Evolutionary conservation across 2,797 vertebrate species (phyloP).

Genomic region (Etheostoma nigrum): DNA sequence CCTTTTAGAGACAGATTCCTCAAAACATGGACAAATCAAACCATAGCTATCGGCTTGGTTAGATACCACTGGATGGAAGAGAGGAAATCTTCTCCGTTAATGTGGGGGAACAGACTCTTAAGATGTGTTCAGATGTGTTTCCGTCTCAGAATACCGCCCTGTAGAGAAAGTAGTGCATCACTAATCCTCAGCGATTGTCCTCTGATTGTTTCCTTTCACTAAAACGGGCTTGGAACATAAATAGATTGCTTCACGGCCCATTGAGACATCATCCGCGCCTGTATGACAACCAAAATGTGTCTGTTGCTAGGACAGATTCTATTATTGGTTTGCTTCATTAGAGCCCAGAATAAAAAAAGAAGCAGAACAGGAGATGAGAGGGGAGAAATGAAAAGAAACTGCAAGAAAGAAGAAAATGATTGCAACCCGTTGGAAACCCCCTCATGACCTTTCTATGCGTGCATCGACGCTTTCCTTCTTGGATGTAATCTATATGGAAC

Average conservation of each 20-base stretch:
- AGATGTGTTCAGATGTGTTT: background rate
- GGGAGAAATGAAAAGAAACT: background rate
- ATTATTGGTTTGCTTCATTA: constrained; percentile 43
- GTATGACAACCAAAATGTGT: constrained; percentile 18
- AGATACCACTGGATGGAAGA: background rate
- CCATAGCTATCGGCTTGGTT: background rate
- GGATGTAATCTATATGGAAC: too few species aligned
- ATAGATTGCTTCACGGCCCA: constrained; percentile 50
- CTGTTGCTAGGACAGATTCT: constrained; percentile 48
- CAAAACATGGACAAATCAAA: background rate
- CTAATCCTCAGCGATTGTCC: constrained; percentile 20
- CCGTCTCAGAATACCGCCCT: background rate
- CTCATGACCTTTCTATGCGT: too few species aligned
- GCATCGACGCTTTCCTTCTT: too few species aligned
- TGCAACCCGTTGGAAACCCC: too few species aligned
- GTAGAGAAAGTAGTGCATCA: background rate
- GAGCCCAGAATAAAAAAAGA: constrained; percentile 1
- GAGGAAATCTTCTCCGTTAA: background rate
- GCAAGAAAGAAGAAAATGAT: too few species aligned
- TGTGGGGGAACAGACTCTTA: background rate
- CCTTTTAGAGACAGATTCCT: too few species aligned
- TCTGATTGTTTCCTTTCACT: constrained; percentile 18
- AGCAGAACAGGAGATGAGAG: too few species aligned
- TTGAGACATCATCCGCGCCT: constrained; percentile 36
- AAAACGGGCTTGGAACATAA: constrained; percentile 11